A percentile compares a stretch with the other conserved stretches of the same genome.
Evolutionary conservation across 2,888 invertebrate species (phyloP).

Genomic region (Malthinus seriepunctatus): DNA sequence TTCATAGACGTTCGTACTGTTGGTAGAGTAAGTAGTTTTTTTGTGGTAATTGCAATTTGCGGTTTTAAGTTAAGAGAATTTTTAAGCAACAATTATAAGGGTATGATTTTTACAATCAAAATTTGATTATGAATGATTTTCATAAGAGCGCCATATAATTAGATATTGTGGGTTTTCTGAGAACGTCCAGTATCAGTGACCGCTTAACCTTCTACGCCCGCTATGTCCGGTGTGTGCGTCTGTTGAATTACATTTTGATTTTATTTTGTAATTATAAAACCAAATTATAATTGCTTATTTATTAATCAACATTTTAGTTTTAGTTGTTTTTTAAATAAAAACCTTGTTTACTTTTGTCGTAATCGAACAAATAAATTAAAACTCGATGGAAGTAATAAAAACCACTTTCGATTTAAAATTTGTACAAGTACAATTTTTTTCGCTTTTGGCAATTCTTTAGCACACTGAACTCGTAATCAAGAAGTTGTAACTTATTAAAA

Average conservation of each 20-base stretch:
- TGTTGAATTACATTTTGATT: slow-evolving; percentile 29
- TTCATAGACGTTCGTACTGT: too few relatives aligned
- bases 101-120: slow-evolving; percentile 21
- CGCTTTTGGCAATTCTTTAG: slow-evolving; percentile 16
- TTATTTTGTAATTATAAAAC: slow-evolving; percentile 42
- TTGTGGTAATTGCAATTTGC: too few relatives aligned
- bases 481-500: slow-evolving; percentile 22
- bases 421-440: neutral
- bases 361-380: slow-evolving; percentile 11
- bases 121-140: slow-evolving; percentile 29
- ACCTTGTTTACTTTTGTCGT: slow-evolving; percentile 1
- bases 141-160: slow-evolving; percentile 33
- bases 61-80: too few relatives aligned
- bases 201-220: slow-evolving; percentile 34
- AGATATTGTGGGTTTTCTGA: slow-evolving; percentile 31
- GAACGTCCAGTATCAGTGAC: slow-evolving; percentile 33
- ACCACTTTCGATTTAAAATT: neutral
- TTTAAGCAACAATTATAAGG: neutral
- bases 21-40: too few relatives aligned
- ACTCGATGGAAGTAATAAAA: neutral
- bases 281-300: slow-evolving; percentile 45
- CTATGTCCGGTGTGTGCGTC: slow-evolving; percentile 32
- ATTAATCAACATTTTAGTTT: slow-evolving; percentile 36
- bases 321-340: slow-evolving; percentile 24
- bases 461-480: slow-evolving; percentile 24